Conservation (phyloP, 2,113 vertebrate species). For the Dicaeum eximium region DNA sequence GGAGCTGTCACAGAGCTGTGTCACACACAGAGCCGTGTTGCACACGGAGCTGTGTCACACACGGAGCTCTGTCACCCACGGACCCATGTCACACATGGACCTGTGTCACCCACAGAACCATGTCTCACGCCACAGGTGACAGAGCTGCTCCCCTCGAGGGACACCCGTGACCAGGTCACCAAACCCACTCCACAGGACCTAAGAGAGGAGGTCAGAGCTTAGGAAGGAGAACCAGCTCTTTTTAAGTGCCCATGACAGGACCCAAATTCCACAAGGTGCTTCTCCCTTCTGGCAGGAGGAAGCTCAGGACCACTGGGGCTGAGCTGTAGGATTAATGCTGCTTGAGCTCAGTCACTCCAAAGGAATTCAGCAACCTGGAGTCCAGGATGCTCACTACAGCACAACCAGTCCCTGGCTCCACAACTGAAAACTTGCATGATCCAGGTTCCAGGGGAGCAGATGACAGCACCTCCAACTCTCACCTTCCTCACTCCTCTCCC, state of each 20-base stretch:
- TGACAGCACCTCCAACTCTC: neutral
- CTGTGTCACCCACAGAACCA: neutral
- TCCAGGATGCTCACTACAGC: conserved; percentile 46
- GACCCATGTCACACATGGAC: no score
- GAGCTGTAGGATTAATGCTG: conserved; percentile 42
- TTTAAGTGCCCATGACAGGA: neutral
- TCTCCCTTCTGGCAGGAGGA: neutral
- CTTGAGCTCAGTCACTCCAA: conserved; percentile 55
- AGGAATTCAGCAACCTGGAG: conserved; percentile 62
- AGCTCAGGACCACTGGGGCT: neutral
- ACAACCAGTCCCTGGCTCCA: conserved; percentile 9
- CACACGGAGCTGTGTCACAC: no score
- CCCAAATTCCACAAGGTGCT: neutral
- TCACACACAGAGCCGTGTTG: no score
- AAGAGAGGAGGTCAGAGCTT: neutral
- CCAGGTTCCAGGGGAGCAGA: neutral
- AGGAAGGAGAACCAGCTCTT: neutral
- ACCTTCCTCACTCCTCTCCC: neutral
- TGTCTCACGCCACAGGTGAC: neutral
- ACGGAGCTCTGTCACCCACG: no score
- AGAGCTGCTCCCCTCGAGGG: neutral
- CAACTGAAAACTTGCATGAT: neutral
- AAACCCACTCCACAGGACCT: neutral
- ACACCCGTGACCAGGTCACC: neutral
- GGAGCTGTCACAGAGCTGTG: no score